Base-by-base conservation (phyloP, 2,113 vertebrate species). In the Aspiorhynchus laticeps region DNA sequence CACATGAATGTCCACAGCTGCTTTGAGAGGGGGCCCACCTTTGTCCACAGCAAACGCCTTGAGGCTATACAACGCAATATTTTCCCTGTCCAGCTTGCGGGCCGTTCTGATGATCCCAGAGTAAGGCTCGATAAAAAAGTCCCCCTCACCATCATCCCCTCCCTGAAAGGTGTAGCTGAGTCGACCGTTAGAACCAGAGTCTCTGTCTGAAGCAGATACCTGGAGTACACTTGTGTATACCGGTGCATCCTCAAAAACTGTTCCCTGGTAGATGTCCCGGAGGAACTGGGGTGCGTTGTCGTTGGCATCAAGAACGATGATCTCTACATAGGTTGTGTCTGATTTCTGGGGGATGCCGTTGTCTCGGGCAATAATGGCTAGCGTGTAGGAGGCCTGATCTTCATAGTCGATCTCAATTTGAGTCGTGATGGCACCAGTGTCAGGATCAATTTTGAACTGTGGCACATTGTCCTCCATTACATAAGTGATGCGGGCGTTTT, bases 261-360 rank as follows among this genome's bases (percentile, higher is more conserved):
- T 93, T 28, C 96, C 96, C 90, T 96, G 95, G 90, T 97, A 97
- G 73, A 94, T 93, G 76, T 96, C 96, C 0, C 96, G 93, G 75
- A 95, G 89, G 87, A 97, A 97, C 80, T 90, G 95, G 0, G 96
- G 96, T 0, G 90, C 91, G 0, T 97, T 97, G 93, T 97, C 97
- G 0, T 97, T 97, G 89, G 96, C 96, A 0, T 97, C 97, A 0
- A 96, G 89, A 77, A 97, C 92, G 9, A 97, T 95, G 65, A 97
- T 96, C 91, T 97, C 97, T 0, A 97, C 95, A 0, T 97, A 96
- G 0, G 97, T 97, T 56, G 96, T 96, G 86, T 97, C 97, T 0
- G 96, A 97, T 84, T 97, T 97, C 89, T 96, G 97, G 0, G 96
- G 96, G 87, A 97, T 95, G 7, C 97, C 97, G 0, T 97, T 97